Evolutionary conservation across 1,140 invertebrate species (phyloP).

Genomic region (Thaumetopoea pityocampa): DNA sequence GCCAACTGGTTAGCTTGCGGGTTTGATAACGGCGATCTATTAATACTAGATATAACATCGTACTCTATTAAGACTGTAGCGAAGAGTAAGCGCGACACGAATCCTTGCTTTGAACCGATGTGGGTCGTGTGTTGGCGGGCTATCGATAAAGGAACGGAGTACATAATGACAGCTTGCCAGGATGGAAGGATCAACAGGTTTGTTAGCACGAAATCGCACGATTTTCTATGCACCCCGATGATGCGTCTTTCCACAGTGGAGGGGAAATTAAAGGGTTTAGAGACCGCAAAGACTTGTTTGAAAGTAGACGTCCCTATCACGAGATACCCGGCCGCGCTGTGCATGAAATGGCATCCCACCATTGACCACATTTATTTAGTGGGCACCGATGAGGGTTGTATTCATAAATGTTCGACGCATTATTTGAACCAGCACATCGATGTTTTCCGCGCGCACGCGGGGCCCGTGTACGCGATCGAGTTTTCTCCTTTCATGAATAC

Average conservation of each 20-base stretch:
- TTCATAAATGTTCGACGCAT: slow-evolving; percentile 85
- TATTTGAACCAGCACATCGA: slow-evolving; percentile 81
- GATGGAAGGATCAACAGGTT: slow-evolving; percentile 78
- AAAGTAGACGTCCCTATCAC: slow-evolving; percentile 75
- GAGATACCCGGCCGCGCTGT: slow-evolving; percentile 78
- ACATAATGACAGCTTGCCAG: slow-evolving; percentile 74
- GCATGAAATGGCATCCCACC: slow-evolving; percentile 80
- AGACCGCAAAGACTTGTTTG: slow-evolving; percentile 61
- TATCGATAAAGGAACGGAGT: slow-evolving; percentile 63
- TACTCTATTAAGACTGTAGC: slow-evolving; percentile 74
- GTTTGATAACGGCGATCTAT: slow-evolving; percentile 86
- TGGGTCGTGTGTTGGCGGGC: slow-evolving; percentile 79
- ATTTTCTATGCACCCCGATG: slow-evolving; percentile 76
- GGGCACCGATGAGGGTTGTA: slow-evolving; percentile 88
- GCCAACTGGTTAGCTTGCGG: slow-evolving; percentile 87
- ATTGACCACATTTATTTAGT: slow-evolving; percentile 84
- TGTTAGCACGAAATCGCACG: slow-evolving; percentile 69
- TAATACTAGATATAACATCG: slow-evolving; percentile 82
- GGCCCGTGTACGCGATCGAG: slow-evolving; percentile 84
- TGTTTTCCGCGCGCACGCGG: slow-evolving; percentile 86
- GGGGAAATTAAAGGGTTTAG: slow-evolving; percentile 78
- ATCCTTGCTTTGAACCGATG: slow-evolving; percentile 80
- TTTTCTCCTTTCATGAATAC: slow-evolving; percentile 87
- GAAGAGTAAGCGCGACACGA: slow-evolving; percentile 72
- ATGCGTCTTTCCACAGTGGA: slow-evolving; percentile 80